Percentiles rank a stretch among this genome's conserved stretches.
These are phyloP conservation scores for Scytalopus superciliaris DNA, from an alignment of 2,113 vertebrate genomes.

Conservation along the genomic window DNA sequence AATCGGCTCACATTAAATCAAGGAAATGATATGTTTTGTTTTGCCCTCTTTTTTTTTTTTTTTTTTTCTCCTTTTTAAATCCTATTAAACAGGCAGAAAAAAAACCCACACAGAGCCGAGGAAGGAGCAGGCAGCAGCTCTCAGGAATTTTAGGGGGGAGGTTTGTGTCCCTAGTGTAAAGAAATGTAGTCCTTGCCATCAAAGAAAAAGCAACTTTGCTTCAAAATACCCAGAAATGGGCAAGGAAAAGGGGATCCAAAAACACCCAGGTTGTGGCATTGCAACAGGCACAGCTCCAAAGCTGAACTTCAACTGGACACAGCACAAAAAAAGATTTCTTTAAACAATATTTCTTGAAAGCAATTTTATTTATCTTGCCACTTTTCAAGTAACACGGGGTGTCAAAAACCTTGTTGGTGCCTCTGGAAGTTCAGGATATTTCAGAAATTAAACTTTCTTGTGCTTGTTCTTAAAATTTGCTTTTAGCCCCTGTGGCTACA, in stretches of 20 bases:
- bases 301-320: background rate
- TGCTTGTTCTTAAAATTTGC: background rate
- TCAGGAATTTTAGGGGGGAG: constrained; percentile 29
- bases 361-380: background rate
- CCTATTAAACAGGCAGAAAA: constrained; percentile 28
- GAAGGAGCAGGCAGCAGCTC: constrained; percentile 42
- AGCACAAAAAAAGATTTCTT: no score
- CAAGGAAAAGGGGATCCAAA: background rate
- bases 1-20: constrained; percentile 58
- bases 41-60: background rate
- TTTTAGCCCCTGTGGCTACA: background rate
- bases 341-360: background rate
- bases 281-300: fast-evolving
- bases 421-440: background rate
- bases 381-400: background rate
- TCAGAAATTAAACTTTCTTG: background rate
- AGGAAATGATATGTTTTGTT: constrained; percentile 62
- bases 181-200: background rate
- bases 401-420: background rate
- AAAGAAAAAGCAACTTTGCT: background rate
- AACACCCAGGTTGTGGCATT: background rate
- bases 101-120: background rate
- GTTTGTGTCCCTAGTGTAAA: background rate
- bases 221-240: background rate
- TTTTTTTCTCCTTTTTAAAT: background rate